Evolutionary conservation across 2,797 vertebrate genomes (phyloP).

Genomic region (Danio aesculapii): DNA sequence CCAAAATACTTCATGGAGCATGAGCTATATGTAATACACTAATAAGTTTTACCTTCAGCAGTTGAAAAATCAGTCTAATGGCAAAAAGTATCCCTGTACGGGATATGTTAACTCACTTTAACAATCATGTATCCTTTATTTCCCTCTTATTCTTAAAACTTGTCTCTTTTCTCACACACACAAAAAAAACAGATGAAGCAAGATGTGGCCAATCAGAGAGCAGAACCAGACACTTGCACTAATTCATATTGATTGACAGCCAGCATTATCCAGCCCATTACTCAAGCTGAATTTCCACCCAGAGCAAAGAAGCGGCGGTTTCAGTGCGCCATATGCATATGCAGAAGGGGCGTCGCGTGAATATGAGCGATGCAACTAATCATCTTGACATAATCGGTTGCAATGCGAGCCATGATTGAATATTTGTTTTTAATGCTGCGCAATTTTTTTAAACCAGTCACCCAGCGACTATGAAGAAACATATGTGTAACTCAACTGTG

Average conservation of each 20-base stretch:
- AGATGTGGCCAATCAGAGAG: conserved; percentile 45
- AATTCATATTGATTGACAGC: conserved; percentile 68
- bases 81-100: too few relatives aligned
- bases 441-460: conserved; percentile 56
- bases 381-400: conserved; percentile 57
- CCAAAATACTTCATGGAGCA: too few relatives aligned
- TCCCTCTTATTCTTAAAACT: background rate
- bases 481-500: background rate
- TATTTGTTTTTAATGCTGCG: conserved; percentile 62
- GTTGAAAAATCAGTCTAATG: background rate
- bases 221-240: conserved; percentile 55
- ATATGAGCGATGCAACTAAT: conserved; percentile 60
- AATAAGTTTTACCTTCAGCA: too few relatives aligned
- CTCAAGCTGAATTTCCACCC: conserved; percentile 50
- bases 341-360: background rate
- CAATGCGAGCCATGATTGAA: conserved; percentile 52
- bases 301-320: conserved; percentile 59
- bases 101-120: background rate
- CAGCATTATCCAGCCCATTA: conserved; percentile 74
- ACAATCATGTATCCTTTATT: background rate
- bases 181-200: background rate
- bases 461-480: background rate
- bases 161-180: background rate
- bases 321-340: conserved; percentile 34
- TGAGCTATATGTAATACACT: too few relatives aligned